These are phyloP conservation scores for Pseudopodoces humilis DNA, from an alignment of 2,113 vertebrate species.

Conservation along the genomic window DNA sequence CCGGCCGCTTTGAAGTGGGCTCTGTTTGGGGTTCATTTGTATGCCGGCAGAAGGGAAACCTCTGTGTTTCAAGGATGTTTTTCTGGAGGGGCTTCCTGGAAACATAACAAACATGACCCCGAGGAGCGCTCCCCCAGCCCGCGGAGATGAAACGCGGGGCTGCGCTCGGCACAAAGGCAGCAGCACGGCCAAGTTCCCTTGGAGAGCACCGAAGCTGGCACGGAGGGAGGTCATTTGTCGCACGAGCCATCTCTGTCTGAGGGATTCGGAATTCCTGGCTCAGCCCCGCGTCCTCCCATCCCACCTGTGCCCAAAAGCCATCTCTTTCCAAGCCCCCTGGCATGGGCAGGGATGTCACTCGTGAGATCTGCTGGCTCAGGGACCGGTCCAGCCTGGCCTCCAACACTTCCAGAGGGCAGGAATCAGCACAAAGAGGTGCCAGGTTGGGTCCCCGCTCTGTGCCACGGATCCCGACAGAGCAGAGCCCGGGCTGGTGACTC, in stretches of 20 bases:
- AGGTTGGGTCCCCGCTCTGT: not conserved
- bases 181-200: not conserved
- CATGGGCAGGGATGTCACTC: not conserved
- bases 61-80: slow-evolving; percentile 55
- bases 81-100: slow-evolving; percentile 61
- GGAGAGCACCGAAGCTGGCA: not conserved
- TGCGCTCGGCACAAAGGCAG: not conserved
- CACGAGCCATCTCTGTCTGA: not conserved
- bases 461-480: rapidly evolving
- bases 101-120: slow-evolving; percentile 67
- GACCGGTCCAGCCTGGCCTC: not conserved
- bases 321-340: rapidly evolving
- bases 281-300: not conserved
- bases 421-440: not conserved
- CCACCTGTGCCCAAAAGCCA: rapidly evolving
- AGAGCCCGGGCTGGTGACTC: rapidly evolving
- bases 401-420: not conserved
- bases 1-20: slow-evolving; percentile 44
- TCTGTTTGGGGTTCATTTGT: slow-evolving; percentile 65
- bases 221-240: rapidly evolving
- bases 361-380: rapidly evolving
- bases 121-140: not conserved
- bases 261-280: rapidly evolving
- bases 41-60: slow-evolving; percentile 58
- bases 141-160: not conserved